Base-by-base conservation (phyloP, 2,113 vertebrate species). In the Strix aluco region DNA sequence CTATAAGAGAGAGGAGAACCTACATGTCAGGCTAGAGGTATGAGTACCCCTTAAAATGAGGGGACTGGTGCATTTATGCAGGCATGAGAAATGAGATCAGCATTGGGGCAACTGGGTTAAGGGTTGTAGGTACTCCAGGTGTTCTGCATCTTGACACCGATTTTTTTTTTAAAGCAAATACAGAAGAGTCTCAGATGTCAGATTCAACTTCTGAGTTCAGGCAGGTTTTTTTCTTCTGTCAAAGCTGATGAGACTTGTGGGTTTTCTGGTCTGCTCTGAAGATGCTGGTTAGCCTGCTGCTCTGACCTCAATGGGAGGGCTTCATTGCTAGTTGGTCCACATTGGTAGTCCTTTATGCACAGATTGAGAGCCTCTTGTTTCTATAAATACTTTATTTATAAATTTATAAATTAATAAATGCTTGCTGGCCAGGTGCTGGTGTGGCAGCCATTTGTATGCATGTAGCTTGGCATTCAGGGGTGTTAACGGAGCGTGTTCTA, bases 361-460 rank as follows among this genome's bases (percentile, higher is more conserved):
- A 34, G 29, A 9, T 21, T 13, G 27, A n/a, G 21, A 51, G 16
- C 14, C 49, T 32, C 40, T 32, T 44, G 12, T 32, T 81, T 65
- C 30, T 42, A 3, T 34, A 19, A 49, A 69, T 34, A 34, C 42
- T 20, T 47, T 47, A 47, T 47, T 47, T 47, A 47, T 47, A 47
- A 46, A 46, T 46, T 46, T 46, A 46, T 46, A 46, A 47, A 47
- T 21, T 20, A 47, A 47, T 47, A 47, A 47, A 47, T 4, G 5
- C 1, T 5, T 2, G 17, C 52, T 51, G 44, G 38, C 14, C 13
- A 11, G 23, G 13, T 12, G 29, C 57, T 32, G 22, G 42, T 2
- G 2, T 36, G 51, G 47, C 13, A 52, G 34, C 63, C 13, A 4
- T 15, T 59, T 1, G 1, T 18, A 7, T 4, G n/a, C 36, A 4